Conservation (phyloP, 2,797 vertebrate species). For the Anniella stebbinsi region DNA sequence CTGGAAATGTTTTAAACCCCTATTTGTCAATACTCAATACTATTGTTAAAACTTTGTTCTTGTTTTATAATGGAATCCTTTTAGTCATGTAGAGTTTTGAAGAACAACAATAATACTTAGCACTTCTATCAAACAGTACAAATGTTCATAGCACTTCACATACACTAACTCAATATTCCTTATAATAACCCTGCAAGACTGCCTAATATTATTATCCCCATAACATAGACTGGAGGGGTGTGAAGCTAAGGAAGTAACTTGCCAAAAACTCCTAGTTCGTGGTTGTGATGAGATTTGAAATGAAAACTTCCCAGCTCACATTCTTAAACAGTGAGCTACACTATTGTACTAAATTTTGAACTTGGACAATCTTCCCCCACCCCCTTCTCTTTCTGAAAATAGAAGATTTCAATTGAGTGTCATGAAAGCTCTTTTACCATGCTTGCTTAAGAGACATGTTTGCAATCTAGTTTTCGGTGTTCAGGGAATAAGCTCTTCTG, state of each 20-base stretch:
- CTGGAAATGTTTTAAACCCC: background rate
- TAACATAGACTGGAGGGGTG: background rate
- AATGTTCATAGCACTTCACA: background rate
- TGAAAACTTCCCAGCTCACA: slow-evolving; percentile 1
- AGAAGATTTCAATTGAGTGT: background rate
- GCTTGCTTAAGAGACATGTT: too few relatives aligned
- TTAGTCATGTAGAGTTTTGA: background rate
- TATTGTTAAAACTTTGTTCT: background rate
- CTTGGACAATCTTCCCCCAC: background rate
- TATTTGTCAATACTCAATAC: background rate
- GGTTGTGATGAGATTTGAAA: background rate
- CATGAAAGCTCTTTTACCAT: background rate
- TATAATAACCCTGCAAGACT: background rate
- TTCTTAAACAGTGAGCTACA: background rate
- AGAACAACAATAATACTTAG: background rate
- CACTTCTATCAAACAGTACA: background rate
- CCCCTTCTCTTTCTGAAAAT: background rate
- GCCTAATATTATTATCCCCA: background rate
- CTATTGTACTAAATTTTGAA: background rate
- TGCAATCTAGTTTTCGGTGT: background rate
- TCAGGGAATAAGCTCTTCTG: background rate
- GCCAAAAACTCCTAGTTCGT: background rate
- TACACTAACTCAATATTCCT: background rate
- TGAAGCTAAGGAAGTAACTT: background rate
- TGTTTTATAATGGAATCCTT: background rate